Evolutionary conservation across 2,113 vertebrate genomes (phyloP), one percentile per base, ranked within the genome.

Genomic region (Tringa solitaria): DNA sequence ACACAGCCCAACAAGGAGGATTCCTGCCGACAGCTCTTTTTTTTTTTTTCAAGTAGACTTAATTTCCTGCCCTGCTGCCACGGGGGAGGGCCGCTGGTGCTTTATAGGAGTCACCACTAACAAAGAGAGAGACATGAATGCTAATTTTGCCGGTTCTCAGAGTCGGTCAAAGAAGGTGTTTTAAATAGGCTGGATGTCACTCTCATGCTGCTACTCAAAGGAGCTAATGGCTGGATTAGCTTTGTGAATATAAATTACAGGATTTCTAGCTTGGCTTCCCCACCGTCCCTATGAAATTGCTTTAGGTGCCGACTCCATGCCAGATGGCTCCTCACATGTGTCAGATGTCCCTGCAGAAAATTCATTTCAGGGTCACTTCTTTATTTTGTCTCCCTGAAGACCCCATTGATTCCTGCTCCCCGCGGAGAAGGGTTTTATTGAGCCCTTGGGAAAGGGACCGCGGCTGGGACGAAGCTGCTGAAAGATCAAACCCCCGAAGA

Each of bases 281-380:
- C 54, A 23, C 77, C 56, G 26, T 51, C 53, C 41, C 46, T 75
- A 46, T 51, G 90, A 74, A 73, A 78, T 54, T 35, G 19, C 69
- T 72, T 23, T 37, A 76, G 39, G 57, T 92, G 41, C 22, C 20
- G 90, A 90, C 45, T 35, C 76, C 9, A 3, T 82, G 77, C 69
- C 96, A 89, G 77, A 88, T 75, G 73, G 90, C 87, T 78, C 50
- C 86, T 84, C 50, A 93, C 37, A 45, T 26, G 45, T 46, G 46
- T 93, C 85, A 96, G 67, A 84, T 90, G 70, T 73, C 77, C 53
- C 30, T 28, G n/a, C 81, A 96, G 93, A 93, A 92, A 91, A 95
- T 72, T 74, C 60, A 60, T 83, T 84, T 72, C 91, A 95, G 65
- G 64, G 72, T 87, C 89, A 92, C 48, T 95, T 70, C 65, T 93